These are phyloP conservation scores for Eugnorisma glareosa DNA, from an alignment of 2,888 invertebrate genomes.

Conservation along the genomic window DNA sequence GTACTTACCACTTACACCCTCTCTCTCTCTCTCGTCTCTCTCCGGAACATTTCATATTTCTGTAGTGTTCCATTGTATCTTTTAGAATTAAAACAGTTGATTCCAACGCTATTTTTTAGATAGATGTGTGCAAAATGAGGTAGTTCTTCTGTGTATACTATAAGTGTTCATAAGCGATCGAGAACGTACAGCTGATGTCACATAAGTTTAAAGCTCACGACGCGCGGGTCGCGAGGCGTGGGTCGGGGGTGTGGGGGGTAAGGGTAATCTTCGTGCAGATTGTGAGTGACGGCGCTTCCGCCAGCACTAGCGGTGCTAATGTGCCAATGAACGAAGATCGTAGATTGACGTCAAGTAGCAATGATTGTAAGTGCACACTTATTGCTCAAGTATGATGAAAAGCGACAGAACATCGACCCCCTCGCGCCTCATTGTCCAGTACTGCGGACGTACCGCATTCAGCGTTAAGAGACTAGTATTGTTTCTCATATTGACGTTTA, in stretches of 20 bases:
- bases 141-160: not conserved
- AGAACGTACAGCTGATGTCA: slow-evolving; percentile 26
- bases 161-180: not conserved
- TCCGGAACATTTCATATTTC: not conserved
- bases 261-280: slow-evolving; percentile 4
- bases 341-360: not conserved
- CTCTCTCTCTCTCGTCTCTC: not conserved
- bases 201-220: slow-evolving; percentile 5
- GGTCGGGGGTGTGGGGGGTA: not conserved
- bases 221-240: too few relatives aligned
- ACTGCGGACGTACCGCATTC: too few relatives aligned
- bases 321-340: not conserved
- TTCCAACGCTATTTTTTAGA: not conserved
- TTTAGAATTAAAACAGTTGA: not conserved
- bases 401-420: too few relatives aligned
- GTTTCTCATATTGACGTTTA: not conserved
- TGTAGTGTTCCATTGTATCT: not conserved
- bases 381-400: not conserved
- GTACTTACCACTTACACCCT: not conserved
- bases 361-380: slow-evolving; percentile 2
- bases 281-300: slow-evolving; percentile 15
- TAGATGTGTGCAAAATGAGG: not conserved
- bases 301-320: slow-evolving; percentile 1
- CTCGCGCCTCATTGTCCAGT: not conserved
- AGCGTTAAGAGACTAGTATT: not conserved